Evolutionary conservation across 2,797 vertebrate genomes (phyloP).

Genomic region (Parauchenoglanis ngamensis): DNA sequence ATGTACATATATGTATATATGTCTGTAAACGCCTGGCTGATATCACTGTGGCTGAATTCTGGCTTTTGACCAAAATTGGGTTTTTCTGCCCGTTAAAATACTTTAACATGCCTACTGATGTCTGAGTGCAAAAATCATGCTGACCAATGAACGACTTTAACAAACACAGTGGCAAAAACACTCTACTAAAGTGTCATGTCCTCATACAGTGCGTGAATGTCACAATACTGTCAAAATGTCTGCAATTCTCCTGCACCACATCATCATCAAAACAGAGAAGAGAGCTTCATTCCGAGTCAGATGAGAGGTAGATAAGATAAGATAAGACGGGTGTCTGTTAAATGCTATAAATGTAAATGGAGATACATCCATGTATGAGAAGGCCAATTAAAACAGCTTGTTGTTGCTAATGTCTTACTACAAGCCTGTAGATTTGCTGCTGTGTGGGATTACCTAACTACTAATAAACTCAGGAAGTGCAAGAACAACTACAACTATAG

Average conservation of each 20-base stretch:
- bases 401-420: slow-evolving; percentile 11
- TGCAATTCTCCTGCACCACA: neutral
- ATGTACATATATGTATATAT: neutral
- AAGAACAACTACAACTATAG: neutral
- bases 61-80: neutral
- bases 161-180: no score
- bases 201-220: no score
- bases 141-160: no score
- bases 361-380: neutral
- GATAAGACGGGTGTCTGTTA: no score
- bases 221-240: neutral
- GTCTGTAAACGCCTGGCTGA: neutral
- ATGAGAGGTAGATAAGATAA: no score
- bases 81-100: neutral
- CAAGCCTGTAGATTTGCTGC: neutral
- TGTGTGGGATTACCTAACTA: neutral
- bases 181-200: no score
- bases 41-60: neutral
- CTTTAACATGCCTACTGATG: neutral
- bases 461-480: neutral
- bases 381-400: neutral
- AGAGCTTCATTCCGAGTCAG: no score
- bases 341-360: neutral
- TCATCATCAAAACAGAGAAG: neutral
- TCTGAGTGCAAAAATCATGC: no score